Evolutionary conservation across 2,888 invertebrate species (phyloP).

Genomic region (Volucella inanis): DNA sequence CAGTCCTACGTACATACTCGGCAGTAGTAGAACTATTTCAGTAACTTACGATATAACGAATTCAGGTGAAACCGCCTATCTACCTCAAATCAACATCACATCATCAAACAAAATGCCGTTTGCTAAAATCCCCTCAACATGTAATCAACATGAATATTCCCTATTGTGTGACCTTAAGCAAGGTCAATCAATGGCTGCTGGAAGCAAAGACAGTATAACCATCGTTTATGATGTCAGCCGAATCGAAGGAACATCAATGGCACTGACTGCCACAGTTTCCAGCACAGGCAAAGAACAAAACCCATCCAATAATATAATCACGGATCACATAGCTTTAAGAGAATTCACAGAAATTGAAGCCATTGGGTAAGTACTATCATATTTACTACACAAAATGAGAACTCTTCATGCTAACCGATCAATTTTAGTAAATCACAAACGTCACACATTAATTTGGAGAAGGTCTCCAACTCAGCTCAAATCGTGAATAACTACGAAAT

Average conservation of each 20-base stretch:
- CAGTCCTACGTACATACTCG: constrained; percentile 80
- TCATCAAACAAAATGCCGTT: constrained; percentile 82
- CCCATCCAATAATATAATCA: constrained; percentile 79
- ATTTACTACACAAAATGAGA: not conserved
- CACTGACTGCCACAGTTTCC: constrained; percentile 80
- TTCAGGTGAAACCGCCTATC: constrained; percentile 84
- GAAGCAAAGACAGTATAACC: constrained; percentile 78
- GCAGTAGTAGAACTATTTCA: constrained; percentile 80
- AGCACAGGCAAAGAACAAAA: constrained; percentile 81
- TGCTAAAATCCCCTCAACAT: constrained; percentile 81
- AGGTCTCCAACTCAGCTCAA: constrained; percentile 78
- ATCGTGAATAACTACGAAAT: constrained; percentile 82
- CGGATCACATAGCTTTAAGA: constrained; percentile 78
- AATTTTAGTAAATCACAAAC: constrained; percentile 79
- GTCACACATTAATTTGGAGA: constrained; percentile 80
- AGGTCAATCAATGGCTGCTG: constrained; percentile 80
- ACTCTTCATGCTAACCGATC: not conserved
- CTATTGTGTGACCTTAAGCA: constrained; percentile 81
- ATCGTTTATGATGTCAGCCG: constrained; percentile 81
- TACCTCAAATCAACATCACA: constrained; percentile 83
- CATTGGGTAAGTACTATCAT: constrained; percentile 79
- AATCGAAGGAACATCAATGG: constrained; percentile 79
- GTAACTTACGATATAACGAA: constrained; percentile 82
- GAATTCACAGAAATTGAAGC: constrained; percentile 82
- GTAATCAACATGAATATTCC: constrained; percentile 77